These are phyloP conservation scores for Microcaecilia unicolor DNA, from an alignment of 2,797 vertebrate species.

Conservation along the genomic window DNA sequence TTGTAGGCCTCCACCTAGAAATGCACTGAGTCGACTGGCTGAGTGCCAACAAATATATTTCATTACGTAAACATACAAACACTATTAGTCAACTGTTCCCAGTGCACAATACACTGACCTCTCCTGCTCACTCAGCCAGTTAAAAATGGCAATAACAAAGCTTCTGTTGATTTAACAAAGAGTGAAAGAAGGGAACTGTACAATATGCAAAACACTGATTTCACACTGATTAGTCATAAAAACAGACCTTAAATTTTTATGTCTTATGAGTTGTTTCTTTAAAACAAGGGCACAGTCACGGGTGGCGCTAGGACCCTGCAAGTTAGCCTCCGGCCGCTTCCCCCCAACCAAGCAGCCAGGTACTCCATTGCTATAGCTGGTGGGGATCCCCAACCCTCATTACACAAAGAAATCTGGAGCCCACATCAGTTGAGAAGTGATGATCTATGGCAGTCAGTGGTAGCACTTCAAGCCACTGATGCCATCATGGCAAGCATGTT, in stretches of 20 bases:
- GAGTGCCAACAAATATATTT: slow-evolving; percentile 32
- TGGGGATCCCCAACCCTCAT: too few species aligned
- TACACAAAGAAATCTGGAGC: too few species aligned
- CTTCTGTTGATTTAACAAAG: slow-evolving; percentile 14
- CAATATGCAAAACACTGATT: slow-evolving; percentile 25
- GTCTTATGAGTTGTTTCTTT: neutral
- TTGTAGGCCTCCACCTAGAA: slow-evolving; percentile 12
- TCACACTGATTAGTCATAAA: neutral
- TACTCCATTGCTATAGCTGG: too few species aligned
- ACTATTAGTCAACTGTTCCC: slow-evolving; percentile 42
- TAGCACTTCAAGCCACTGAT: too few species aligned
- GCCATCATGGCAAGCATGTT: too few species aligned
- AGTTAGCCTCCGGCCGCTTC: too few species aligned
- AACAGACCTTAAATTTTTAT: neutral
- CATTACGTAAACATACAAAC: slow-evolving; percentile 30
- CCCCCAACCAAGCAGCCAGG: too few species aligned
- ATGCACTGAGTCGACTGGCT: slow-evolving; percentile 25
- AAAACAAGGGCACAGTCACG: too few species aligned
- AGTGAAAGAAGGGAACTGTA: slow-evolving; percentile 3
- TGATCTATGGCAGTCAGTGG: too few species aligned
- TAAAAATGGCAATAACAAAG: slow-evolving; percentile 30
- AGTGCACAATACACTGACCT: slow-evolving; percentile 28
- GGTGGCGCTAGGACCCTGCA: too few species aligned
- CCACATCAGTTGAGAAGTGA: too few species aligned
- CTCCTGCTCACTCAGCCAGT: slow-evolving; percentile 23